Percentiles rank a stretch among this genome's conserved stretches.
Conservation (phyloP, 1,140 invertebrate species). For the Diorhabda sublineata region DNA sequence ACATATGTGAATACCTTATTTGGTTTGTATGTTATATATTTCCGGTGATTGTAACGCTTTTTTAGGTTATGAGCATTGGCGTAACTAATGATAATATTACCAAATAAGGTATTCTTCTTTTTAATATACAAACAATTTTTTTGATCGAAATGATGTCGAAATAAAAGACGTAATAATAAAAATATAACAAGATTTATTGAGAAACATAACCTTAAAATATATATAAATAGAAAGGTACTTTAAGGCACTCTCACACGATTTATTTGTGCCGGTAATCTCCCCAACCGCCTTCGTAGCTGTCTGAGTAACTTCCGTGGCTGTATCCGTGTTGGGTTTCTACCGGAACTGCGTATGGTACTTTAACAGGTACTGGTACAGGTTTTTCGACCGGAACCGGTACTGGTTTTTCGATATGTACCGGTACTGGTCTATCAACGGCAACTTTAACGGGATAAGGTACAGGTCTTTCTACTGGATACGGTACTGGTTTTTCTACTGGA, state of each 20-base stretch:
- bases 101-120: too few species aligned
- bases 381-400: slow-evolving; percentile 54
- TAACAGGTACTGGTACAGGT: slow-evolving; percentile 57
- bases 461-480: slow-evolving; percentile 25
- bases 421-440: slow-evolving; percentile 27
- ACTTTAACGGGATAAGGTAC: slow-evolving; percentile 23
- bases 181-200: slow-evolving; percentile 34
- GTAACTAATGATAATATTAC: too few species aligned
- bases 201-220: slow-evolving; percentile 25
- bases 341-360: slow-evolving; percentile 62
- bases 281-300: slow-evolving; percentile 57
- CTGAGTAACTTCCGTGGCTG: slow-evolving; percentile 59
- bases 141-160: too few species aligned
- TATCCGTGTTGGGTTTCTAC: slow-evolving; percentile 54
- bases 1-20: too few species aligned
- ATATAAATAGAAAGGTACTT: slow-evolving; percentile 45
- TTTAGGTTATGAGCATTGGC: too few species aligned
- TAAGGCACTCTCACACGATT: slow-evolving; percentile 50
- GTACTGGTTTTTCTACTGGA: slow-evolving; percentile 25
- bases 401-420: slow-evolving; percentile 49
- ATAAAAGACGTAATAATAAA: slow-evolving; percentile 14
- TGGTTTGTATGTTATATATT: too few species aligned
- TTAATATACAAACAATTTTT: too few species aligned
- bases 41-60: too few species aligned
- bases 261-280: slow-evolving; percentile 50